phyloP scores from a whole-genome alignment of 2,113 vertebrate genomes.

The Cynopterus brachyotis region DNA sequence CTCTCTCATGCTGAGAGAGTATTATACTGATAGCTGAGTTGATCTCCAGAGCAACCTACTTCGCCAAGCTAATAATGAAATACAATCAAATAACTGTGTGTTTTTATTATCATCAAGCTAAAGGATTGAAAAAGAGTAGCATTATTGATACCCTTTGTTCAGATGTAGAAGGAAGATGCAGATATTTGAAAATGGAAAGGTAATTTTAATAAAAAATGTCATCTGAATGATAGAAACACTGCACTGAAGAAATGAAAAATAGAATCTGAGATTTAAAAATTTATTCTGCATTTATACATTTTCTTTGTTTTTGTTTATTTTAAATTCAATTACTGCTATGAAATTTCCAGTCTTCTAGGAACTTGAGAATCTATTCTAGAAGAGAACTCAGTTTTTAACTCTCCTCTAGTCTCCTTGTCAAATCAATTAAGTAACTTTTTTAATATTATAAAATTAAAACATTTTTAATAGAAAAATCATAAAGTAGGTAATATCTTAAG shows the following conservation, averaged over 20 bases:
- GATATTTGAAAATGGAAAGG: neutral
- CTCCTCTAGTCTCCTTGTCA: neutral
- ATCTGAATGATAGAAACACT: neutral
- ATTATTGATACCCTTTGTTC: neutral
- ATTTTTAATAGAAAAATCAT: neutral
- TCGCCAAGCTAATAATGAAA: neutral
- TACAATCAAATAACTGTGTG: neutral
- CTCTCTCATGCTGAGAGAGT: neutral
- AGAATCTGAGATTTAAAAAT: neutral
- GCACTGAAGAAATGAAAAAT: neutral
- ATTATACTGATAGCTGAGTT: neutral
- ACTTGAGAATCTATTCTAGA: neutral
- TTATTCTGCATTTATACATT: neutral
- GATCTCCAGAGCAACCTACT: neutral
- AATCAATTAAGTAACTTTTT: neutral
- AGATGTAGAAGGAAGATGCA: neutral
- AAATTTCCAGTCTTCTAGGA: neutral
- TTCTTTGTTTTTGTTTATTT: neutral
- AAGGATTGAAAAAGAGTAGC: neutral
- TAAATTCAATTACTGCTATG: neutral
- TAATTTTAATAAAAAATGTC: neutral
- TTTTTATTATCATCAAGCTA: neutral
- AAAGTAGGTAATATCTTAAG: neutral
- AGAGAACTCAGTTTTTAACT: neutral
- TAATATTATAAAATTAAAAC: neutral